phyloP scores from a whole-genome alignment of 1,140 invertebrate species.

The Capitella teleta region DNA sequence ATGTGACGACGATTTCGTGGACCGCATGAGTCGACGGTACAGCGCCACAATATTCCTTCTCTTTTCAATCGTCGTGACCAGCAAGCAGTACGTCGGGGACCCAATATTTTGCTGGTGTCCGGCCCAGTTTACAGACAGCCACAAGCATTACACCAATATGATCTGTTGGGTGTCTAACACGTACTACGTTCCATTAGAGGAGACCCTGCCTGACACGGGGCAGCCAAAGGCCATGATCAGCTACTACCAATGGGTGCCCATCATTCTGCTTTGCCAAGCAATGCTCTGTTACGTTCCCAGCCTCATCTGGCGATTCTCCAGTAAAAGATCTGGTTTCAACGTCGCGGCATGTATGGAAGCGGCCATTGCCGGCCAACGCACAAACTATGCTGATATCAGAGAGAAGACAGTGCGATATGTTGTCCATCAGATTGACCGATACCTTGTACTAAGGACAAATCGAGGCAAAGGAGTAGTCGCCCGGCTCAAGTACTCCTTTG shows the following conservation, averaged over 20 bases:
- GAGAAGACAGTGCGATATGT: slow-evolving; percentile 27
- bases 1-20: slow-evolving; percentile 42
- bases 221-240: neutral
- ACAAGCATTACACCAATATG: slow-evolving; percentile 41
- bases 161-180: slow-evolving; percentile 38
- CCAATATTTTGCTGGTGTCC: slow-evolving; percentile 42
- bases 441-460: neutral
- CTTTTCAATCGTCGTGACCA: slow-evolving; percentile 41
- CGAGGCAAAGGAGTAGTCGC: too few species aligned
- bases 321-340: slow-evolving; percentile 44
- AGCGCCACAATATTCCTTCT: slow-evolving; percentile 43
- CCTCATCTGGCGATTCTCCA: slow-evolving; percentile 44
- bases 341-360: slow-evolving; percentile 18
- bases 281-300: slow-evolving; percentile 45
- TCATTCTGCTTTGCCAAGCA: slow-evolving; percentile 46
- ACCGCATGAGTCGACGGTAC: slow-evolving; percentile 43
- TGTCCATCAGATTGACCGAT: slow-evolving; percentile 25
- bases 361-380: slow-evolving; percentile 24
- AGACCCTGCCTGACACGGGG: slow-evolving; percentile 25
- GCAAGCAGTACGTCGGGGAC: slow-evolving; percentile 44
- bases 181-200: slow-evolving; percentile 43
- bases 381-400: slow-evolving; percentile 33
- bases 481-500: slow-evolving; percentile 1
- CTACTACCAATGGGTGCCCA: slow-evolving; percentile 42
- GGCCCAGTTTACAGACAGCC: slow-evolving; percentile 21